Percentiles rank a stretch among this genome's conserved stretches.
phyloP scores from a whole-genome alignment of 2,888 invertebrate species.

The Galeruca laticollis region DNA sequence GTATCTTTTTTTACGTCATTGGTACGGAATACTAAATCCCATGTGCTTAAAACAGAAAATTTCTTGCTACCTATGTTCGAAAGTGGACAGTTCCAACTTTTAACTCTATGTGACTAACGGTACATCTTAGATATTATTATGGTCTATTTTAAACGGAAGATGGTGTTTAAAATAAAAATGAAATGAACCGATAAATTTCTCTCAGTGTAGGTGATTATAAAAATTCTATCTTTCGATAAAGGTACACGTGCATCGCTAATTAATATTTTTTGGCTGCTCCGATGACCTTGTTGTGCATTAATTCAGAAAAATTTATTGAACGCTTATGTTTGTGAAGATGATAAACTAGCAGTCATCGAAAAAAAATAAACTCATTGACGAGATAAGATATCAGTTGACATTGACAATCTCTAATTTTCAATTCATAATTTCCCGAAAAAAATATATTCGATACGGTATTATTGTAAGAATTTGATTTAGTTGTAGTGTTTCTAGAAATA shows the following conservation, averaged over 20 bases:
- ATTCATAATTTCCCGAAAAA: not conserved
- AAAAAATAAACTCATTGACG: conserved; percentile 1
- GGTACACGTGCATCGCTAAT: conserved; percentile 24
- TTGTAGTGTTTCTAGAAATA: too few relatives aligned
- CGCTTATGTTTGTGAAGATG: conserved; percentile 8
- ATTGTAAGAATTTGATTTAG: too few relatives aligned
- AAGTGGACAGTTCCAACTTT: too few relatives aligned
- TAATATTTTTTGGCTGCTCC: conserved; percentile 12
- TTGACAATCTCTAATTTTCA: not conserved
- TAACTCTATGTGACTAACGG: too few relatives aligned
- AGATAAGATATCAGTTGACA: conserved; percentile 4
- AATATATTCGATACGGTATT: not conserved
- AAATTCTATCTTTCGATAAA: conserved; percentile 16
- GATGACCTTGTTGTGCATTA: conserved; percentile 31
- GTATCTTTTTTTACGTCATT: too few relatives aligned
- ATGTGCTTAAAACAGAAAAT: too few relatives aligned
- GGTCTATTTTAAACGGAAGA: too few relatives aligned
- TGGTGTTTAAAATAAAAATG: not conserved
- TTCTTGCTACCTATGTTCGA: too few relatives aligned
- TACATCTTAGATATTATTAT: too few relatives aligned
- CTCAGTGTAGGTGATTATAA: not conserved
- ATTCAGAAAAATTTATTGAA: conserved; percentile 14
- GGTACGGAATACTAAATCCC: too few relatives aligned
- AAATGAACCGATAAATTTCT: not conserved
- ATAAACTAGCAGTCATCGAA: not conserved